Evolutionary conservation across 1,140 invertebrate genomes (phyloP), one percentile per base, ranked within the genome.

Genomic region (Nasonia longicornis): DNA sequence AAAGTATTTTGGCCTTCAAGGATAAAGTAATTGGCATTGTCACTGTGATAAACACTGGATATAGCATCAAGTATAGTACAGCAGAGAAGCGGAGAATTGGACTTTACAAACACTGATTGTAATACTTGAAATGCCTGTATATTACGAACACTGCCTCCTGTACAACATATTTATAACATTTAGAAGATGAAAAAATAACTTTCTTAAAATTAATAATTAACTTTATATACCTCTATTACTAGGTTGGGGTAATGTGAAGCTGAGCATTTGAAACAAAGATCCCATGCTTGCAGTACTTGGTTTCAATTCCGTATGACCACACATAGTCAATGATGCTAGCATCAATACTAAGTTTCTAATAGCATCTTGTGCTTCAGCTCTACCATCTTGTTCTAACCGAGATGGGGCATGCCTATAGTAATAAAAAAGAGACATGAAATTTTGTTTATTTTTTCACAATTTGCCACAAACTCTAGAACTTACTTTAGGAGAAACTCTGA

Each of bases 1-100:
- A 99, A 91, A 6, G 98, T 99, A 88, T 98, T 97, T 89, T 99
- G 97, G 84, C 96, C 95, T 90, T 99, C 98, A 0, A 99, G 92
- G 86, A 99, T 99, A 89, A 99, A 99, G 91, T 99, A 99, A 91
- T 99, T 99, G 22, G 97, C 97, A 89, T 97, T 96, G 89, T 99
- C 98, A 29, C 98, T 97, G 89, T 98, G 97, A 90, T 99, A 99
- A 16, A 99, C 96, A 84, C 96, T 97, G 16, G 96, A 98, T 87
- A 99, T 98, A 2, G 97, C 97, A 88, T 99, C 98, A 73, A 99
- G 91, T 83, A 99, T 97, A 0, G 96, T 96, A 86, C 95, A 95
- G 87, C 96, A 97, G 26, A 99, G 90, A 26, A 95, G 93, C 38
- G 95, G 92, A 3, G 97, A 97, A 85, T 93, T 95, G 0, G 97